Percentiles rank a stretch among this genome's conserved stretches.
Conservation (phyloP, 1,140 invertebrate genomes). For the Philaenus spumarius region DNA sequence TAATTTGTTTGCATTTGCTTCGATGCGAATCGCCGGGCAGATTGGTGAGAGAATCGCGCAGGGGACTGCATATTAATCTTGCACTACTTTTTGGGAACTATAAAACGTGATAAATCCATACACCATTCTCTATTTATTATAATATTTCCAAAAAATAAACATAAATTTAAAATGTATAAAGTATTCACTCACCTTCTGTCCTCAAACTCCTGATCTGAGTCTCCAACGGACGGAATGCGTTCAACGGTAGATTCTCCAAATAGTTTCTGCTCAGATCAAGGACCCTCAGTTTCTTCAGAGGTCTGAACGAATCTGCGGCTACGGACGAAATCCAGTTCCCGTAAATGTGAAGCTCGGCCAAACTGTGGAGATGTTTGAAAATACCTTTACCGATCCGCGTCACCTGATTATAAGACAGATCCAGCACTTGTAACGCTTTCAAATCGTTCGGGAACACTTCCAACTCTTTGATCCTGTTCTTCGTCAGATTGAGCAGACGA, state of each 20-base stretch:
- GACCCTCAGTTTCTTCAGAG: slow-evolving; percentile 68
- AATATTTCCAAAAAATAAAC: too few species aligned
- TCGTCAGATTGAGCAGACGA: slow-evolving; percentile 69
- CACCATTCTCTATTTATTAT: too few species aligned
- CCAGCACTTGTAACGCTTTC: slow-evolving; percentile 65
- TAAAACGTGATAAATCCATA: too few species aligned
- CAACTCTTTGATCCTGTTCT: slow-evolving; percentile 72
- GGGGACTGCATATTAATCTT: too few species aligned
- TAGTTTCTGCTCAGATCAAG: slow-evolving; percentile 80
- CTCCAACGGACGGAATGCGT: slow-evolving; percentile 66
- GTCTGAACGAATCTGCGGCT: slow-evolving; percentile 68
- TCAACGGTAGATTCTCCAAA: slow-evolving; percentile 70
- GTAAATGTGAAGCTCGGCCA: slow-evolving; percentile 69
- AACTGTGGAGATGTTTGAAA: slow-evolving; percentile 64
- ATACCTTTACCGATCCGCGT: slow-evolving; percentile 64
- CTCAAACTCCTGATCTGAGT: slow-evolving; percentile 68
- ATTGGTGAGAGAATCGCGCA: too few species aligned
- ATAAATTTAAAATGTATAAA: too few species aligned
- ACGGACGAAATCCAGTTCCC: slow-evolving; percentile 76
- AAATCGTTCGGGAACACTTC: slow-evolving; percentile 77
- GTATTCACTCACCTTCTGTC: slow-evolving; percentile 64
- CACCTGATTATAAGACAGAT: slow-evolving; percentile 79
- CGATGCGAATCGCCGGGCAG: too few species aligned
- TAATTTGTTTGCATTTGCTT: too few species aligned
- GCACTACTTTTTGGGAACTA: too few species aligned